These are phyloP conservation scores for Drosophila nannoptera DNA, from an alignment of 1,140 invertebrate species.

Conservation along the genomic window DNA sequence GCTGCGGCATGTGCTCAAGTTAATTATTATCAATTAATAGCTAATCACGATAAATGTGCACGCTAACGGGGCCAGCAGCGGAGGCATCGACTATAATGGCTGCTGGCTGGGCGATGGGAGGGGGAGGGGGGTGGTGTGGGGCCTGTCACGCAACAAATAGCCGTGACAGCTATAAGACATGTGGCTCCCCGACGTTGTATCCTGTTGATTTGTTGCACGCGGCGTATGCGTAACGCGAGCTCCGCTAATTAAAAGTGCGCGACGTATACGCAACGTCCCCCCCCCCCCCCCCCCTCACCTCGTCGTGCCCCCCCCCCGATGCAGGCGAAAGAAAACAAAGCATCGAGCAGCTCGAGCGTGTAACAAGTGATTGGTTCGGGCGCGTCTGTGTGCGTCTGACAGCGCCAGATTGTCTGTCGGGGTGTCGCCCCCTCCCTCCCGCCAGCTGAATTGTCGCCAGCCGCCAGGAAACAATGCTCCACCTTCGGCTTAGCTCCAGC, in stretches of 20 bases:
- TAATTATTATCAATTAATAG: slow-evolving; percentile 77
- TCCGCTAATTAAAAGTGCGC: slow-evolving; percentile 51
- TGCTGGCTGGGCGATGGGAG: slow-evolving; percentile 2
- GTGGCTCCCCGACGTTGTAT: slow-evolving; percentile 24
- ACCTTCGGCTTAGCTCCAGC: slow-evolving; percentile 13
- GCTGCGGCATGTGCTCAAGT: slow-evolving; percentile 71
- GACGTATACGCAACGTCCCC: slow-evolving; percentile 54
- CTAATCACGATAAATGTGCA: slow-evolving; percentile 77
- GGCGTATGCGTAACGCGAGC: slow-evolving; percentile 60
- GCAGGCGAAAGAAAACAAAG: not conserved
- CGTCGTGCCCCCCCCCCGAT: too few relatives aligned
- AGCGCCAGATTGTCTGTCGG: slow-evolving; percentile 2
- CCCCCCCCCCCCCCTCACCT: not conserved
- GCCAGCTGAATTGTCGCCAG: slow-evolving; percentile 25
- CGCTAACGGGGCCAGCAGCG: slow-evolving; percentile 55
- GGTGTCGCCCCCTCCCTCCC: slow-evolving; percentile 10
- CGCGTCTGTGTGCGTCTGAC: not conserved
- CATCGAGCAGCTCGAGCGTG: slow-evolving; percentile 16
- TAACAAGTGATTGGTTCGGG: slow-evolving; percentile 48
- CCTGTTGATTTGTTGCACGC: slow-evolving; percentile 70
- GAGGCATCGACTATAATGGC: slow-evolving; percentile 15
- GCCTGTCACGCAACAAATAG: slow-evolving; percentile 57
- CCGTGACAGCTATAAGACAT: slow-evolving; percentile 30
- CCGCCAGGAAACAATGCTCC: slow-evolving; percentile 31
- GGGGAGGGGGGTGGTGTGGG: slow-evolving; percentile 1